Conservation (phyloP, 2,888 invertebrate species). For the Anthophora plumipes region DNA sequence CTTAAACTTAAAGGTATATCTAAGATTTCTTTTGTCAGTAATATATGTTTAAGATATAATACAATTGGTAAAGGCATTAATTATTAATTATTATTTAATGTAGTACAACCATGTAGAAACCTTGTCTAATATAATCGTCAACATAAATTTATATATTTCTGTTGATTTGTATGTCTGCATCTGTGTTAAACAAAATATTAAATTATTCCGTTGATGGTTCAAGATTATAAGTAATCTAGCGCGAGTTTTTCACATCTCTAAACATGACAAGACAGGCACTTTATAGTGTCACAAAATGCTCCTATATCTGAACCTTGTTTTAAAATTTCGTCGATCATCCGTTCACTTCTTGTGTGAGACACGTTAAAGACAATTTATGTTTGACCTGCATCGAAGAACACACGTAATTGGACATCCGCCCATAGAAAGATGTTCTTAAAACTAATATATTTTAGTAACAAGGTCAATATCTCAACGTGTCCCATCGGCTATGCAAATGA, state of each 20-base stretch:
- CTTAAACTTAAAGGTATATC: conserved; percentile 70
- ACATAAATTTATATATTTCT: conserved; percentile 62
- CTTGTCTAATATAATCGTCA: conserved; percentile 68
- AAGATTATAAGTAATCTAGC: conserved; percentile 77
- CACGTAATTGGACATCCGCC: conserved; percentile 71
- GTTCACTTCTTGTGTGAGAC: conserved; percentile 69
- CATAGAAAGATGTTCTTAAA: conserved; percentile 74
- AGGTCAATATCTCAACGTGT: conserved; percentile 69
- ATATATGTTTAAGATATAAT: conserved; percentile 75
- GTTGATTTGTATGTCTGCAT: conserved; percentile 48
- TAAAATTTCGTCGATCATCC: conserved; percentile 80
- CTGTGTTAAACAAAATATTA: conserved; percentile 71
- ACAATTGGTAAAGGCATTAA: conserved; percentile 79
- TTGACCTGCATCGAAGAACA: conserved; percentile 74
- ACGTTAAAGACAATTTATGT: conserved; percentile 72
- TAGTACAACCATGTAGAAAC: conserved; percentile 75
- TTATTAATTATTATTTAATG: conserved; percentile 69
- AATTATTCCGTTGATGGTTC: conserved; percentile 69
- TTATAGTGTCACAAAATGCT: conserved; percentile 83
- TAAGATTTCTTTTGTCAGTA: conserved; percentile 72
- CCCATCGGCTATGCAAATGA: conserved; percentile 68
- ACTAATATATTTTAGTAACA: conserved; percentile 66
- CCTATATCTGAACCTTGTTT: conserved; percentile 81
- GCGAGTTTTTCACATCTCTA: conserved; percentile 80
- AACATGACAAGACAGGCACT: conserved; percentile 84